A percentile compares a stretch with the other conserved stretches of the same genome.
Evolutionary conservation across 2,888 invertebrate species (phyloP).

Genomic region (Papilio demoleus): DNA sequence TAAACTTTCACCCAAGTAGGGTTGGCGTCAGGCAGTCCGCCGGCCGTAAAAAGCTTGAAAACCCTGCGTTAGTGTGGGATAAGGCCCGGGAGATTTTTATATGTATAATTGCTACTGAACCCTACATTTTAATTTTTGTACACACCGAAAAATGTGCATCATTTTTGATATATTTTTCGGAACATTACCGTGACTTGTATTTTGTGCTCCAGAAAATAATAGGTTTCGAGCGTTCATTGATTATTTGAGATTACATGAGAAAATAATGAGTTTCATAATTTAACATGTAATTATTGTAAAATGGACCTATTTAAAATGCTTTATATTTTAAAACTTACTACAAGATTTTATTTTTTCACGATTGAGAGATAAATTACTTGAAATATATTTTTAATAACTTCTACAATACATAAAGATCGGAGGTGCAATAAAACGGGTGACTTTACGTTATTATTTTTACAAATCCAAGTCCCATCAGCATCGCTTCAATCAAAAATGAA

Average conservation of each 20-base stretch:
- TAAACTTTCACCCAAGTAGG: too few species aligned
- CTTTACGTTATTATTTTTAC: too few species aligned
- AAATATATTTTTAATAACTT: too few species aligned
- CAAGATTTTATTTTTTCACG: background rate
- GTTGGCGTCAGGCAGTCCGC: too few species aligned
- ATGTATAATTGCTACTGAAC: slow-evolving; percentile 27
- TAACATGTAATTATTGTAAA: background rate
- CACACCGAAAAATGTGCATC: background rate
- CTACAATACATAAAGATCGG: too few species aligned
- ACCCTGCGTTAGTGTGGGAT: too few species aligned
- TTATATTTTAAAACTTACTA: background rate
- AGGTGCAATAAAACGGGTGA: too few species aligned
- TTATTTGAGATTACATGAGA: slow-evolving; percentile 33
- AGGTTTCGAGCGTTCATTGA: slow-evolving; percentile 31
- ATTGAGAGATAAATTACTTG: background rate
- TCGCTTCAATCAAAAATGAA: too few species aligned
- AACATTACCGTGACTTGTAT: slow-evolving; percentile 33
- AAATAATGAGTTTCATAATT: slow-evolving; percentile 34
- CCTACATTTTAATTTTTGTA: background rate
- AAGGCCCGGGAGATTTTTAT: too few species aligned
- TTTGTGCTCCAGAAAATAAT: slow-evolving; percentile 23
- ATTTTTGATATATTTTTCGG: slow-evolving; percentile 29
- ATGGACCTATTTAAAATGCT: slow-evolving; percentile 8
- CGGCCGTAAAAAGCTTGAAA: too few species aligned
- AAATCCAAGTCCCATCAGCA: too few species aligned